Evolutionary conservation across 2,113 vertebrate genomes (phyloP).

Genomic region (Leucosticte australis): DNA sequence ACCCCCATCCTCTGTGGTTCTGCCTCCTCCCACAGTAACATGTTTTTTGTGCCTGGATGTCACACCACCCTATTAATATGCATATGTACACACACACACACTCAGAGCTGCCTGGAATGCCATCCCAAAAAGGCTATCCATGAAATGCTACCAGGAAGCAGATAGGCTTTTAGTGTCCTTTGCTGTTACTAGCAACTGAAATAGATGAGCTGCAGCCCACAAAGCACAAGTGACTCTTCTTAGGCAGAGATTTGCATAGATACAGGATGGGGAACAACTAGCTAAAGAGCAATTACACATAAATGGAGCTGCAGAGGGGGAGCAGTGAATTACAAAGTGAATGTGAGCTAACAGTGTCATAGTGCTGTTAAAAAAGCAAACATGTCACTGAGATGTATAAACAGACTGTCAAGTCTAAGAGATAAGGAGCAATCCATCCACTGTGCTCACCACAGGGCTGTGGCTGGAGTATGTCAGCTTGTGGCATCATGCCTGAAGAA

Average conservation of each 20-base stretch:
- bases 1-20: background rate
- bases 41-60: background rate
- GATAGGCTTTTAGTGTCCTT: background rate
- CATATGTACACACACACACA: background rate
- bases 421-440: background rate
- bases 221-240: background rate
- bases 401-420: background rate
- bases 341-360: background rate
- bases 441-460: background rate
- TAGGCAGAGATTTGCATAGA: background rate
- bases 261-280: background rate
- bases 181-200: background rate
- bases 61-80: background rate
- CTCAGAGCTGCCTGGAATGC: background rate
- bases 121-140: background rate
- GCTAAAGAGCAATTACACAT: background rate
- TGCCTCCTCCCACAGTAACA: background rate
- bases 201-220: background rate
- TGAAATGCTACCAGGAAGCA: background rate
- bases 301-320: background rate
- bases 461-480: background rate
- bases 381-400: background rate
- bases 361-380: background rate
- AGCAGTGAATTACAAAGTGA: background rate
- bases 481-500: background rate